These are phyloP conservation scores for Apantesis nais DNA, from an alignment of 2,888 invertebrate genomes.

Conservation along the genomic window DNA sequence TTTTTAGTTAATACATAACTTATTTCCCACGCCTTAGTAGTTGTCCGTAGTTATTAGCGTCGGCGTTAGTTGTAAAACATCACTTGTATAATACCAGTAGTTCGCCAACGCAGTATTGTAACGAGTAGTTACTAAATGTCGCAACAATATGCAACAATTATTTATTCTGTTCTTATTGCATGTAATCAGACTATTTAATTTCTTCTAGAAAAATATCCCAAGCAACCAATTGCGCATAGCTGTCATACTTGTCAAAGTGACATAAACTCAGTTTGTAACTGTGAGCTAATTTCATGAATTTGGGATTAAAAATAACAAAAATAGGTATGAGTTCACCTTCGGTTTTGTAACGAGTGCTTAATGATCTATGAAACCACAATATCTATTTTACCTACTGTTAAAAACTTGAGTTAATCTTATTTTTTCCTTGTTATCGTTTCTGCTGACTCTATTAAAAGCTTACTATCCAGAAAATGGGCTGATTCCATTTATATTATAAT, in stretches of 20 bases:
- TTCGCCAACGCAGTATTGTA: constrained; percentile 30
- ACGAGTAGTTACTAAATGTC: constrained; percentile 25
- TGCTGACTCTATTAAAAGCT: not conserved
- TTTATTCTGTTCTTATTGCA: not conserved
- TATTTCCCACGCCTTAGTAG: constrained; percentile 4
- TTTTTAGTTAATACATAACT: constrained; percentile 7
- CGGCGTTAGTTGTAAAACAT: constrained; percentile 19
- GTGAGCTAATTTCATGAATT: too few relatives aligned
- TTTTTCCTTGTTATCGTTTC: not conserved
- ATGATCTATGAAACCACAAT: not conserved
- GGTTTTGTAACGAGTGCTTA: not conserved
- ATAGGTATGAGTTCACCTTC: not conserved
- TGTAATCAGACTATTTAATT: not conserved
- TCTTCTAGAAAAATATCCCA: not conserved
- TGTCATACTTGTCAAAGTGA: not conserved
- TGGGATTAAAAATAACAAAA: not conserved
- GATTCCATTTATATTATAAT: not conserved
- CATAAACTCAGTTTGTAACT: too few relatives aligned
- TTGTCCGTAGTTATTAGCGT: not conserved
- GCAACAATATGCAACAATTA: constrained; percentile 6
- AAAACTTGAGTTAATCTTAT: not conserved
- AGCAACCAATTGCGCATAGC: not conserved
- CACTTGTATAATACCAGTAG: constrained; percentile 20
- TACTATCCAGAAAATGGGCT: not conserved
- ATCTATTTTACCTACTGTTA: not conserved